Evolutionary conservation across 2,113 vertebrate genomes (phyloP), one percentile per base, ranked within the genome.

Genomic region (Oenanthe melanoleuca): DNA sequence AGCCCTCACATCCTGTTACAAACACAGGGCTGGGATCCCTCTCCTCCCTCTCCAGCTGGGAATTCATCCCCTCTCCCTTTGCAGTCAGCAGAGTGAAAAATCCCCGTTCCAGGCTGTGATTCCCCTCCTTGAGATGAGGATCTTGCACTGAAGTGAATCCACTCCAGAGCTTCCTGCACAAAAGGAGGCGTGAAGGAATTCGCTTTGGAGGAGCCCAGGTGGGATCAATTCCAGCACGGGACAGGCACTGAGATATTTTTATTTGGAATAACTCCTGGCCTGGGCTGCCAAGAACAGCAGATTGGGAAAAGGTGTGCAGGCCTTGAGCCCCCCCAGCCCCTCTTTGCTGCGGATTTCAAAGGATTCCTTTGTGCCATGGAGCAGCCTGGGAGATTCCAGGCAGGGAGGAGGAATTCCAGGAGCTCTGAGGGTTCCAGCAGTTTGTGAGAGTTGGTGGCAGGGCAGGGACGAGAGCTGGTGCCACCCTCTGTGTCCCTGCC

Each of bases 171-270:
- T 96, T 96, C 94, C 95, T 91, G 73, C 88, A 29, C 63, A 7
- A 57, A 53, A 91, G 90, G 77, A 94, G 95, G 80, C 50, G 88
- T 45, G 73, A 83, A 89, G 81, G 65, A 89, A 87, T 93, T 94
- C 33, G 5, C 69, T 49, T 4, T 53, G 74, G 28, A 63, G 74
- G 64, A 74, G 11, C 22, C 22, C 33, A 85, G 73, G 34, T 1
- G 88, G 92, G 95, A 74, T 52, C 12, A 19, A 28, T 66, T 80
- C 80, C 90, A 73, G 84, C 74, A 7, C 37, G 47, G 86, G 67
- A 65, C 64, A 45, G 80, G 24, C 89, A 8, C 71, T 21, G 80
- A 34, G 91, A 34, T 82, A 28, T 88, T 85, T 92, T 88, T 82
- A 42, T 71, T 79, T 7, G 94, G 85, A 80, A 74, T 38, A 55